phyloP scores from a whole-genome alignment of 2,888 invertebrate species.

The Pseudanteris insignis region DNA sequence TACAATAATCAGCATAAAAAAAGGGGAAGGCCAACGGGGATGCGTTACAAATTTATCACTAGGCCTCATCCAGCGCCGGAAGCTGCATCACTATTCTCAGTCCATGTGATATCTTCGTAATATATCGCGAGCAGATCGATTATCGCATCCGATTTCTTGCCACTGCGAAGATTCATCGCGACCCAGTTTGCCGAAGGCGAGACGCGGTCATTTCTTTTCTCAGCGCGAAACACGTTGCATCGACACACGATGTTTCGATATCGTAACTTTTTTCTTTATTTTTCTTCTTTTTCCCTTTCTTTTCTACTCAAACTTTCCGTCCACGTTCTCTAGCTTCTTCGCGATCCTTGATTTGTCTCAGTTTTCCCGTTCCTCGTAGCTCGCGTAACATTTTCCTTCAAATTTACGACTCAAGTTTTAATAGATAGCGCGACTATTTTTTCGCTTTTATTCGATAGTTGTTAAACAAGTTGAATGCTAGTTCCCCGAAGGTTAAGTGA shows the following conservation, averaged over 20 bases:
- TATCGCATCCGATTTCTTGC: conserved; percentile 57
- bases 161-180: conserved; percentile 41
- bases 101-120: conserved; percentile 53
- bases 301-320: too few relatives aligned
- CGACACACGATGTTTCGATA: too few relatives aligned
- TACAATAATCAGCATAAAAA: conserved; percentile 35
- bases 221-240: conserved; percentile 20
- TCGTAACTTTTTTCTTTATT: too few relatives aligned
- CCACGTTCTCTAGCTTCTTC: too few relatives aligned
- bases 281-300: too few relatives aligned
- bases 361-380: too few relatives aligned
- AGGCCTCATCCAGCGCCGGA: conserved; percentile 41
- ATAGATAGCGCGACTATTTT: conserved; percentile 17
- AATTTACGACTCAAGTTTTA: conserved; percentile 32
- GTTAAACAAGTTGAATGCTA: too few relatives aligned
- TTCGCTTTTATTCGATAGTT: too few relatives aligned
- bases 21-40: too few relatives aligned
- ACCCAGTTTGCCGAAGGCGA: conserved; percentile 37
- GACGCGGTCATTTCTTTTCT: conserved; percentile 28
- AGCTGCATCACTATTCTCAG: too few relatives aligned
- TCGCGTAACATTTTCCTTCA: too few relatives aligned
- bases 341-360: too few relatives aligned
- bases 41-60: conserved; percentile 50
- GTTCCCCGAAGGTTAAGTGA: conserved; percentile 29
- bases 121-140: conserved; percentile 55